Base-by-base conservation (phyloP, 1,140 invertebrate genomes). In the Atopsyche davidsoni region DNA sequence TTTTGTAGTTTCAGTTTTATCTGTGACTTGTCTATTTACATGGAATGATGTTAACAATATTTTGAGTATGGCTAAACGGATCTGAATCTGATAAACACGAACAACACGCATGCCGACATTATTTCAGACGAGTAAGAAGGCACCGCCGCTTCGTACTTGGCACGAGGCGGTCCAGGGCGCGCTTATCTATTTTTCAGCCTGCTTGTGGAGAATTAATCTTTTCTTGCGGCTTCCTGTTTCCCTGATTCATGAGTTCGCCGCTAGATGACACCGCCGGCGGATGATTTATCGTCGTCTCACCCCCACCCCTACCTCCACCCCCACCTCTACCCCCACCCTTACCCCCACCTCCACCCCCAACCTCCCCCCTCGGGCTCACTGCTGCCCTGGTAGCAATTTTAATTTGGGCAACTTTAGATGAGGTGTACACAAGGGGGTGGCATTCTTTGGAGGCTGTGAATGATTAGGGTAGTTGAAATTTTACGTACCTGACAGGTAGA, bases 201-300 rank as follows among this genome's bases (percentile, higher is more conserved):
- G 36, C 45, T 22, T 44, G 41, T 44, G 21, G 46, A 28, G 14
- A 43, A 57, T 57, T 53, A 57, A 57, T 57, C 38, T 53, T 42
- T 7, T 41, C 28, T 48, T 40, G 36, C 32, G 18, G 50, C 46
- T 50, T 53, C 55, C 51, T 43, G 55, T 50, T 57, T 42, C 50
- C 39, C 51, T 58, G 56, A 58, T 58, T 58, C 56, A 58, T 54
- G 56, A 34, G 51, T 44, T 45, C 28, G 47, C 41, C 46, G 47
- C 47, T 35, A 48, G 55, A 51, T 53, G 56, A 54, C 56, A 58
- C 51, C 48, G 23, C 34, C 4, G 32, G 35, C 35, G 25, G 31
- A 51, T 54, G 56, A 58, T 58, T 58, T 54, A 58, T 51, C 28
- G 34, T 43, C 36, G 4, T 31, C 46, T 42, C 28, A 31, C 18